Base-by-base conservation (phyloP, 2,797 vertebrate species). In the Phyllotis vaccarum region DNA sequence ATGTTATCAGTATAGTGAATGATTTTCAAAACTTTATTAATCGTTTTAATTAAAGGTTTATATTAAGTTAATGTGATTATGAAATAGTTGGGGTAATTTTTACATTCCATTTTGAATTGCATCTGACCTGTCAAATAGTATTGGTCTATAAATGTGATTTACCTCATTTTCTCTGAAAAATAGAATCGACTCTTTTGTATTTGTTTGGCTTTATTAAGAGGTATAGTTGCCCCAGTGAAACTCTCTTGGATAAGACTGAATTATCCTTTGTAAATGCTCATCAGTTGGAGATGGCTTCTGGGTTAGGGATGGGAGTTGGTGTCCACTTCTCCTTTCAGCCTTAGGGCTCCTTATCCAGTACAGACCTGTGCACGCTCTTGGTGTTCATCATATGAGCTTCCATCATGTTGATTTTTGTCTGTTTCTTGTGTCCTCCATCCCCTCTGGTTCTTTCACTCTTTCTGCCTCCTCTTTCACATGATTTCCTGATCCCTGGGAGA, bases 111-210 rank as follows among this genome's bases (percentile, higher is more conserved):
- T 80, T 81, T 81, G 12, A 81, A 37, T 40, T 19, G 37, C 24
- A 37, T 43, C 24, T 60, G n/a, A 29, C 37, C 31, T 19, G 46
- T 75, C 64, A 88, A 82, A 66, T 70, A 68, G 10, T 22, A 86
- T 88, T 12, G 56, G 68, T 21, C n/a, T 81, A 90, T 92, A 97
- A 88, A 46, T 56, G 13, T 60, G 27, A 70, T 85, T 94, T 96
- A 40, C 54, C 11, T 64, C 82, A 46, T 90, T n/a, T 86, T 29
- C 10, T 10, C 27, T 19, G 2, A 72, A 19, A 89, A 56, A 54
- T 31, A 70, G 37, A 60, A 43, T 80, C n/a, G 2, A 7, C 86
- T 86, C 14, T 10, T 54, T 93, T 83, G 10, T 9, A 68, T 89
- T 68, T 90, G 43, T 83, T 82, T 60, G 31, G 70, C 29, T 5